Conservation (phyloP, 2,888 invertebrate species). For the Bellardia pandia region DNA sequence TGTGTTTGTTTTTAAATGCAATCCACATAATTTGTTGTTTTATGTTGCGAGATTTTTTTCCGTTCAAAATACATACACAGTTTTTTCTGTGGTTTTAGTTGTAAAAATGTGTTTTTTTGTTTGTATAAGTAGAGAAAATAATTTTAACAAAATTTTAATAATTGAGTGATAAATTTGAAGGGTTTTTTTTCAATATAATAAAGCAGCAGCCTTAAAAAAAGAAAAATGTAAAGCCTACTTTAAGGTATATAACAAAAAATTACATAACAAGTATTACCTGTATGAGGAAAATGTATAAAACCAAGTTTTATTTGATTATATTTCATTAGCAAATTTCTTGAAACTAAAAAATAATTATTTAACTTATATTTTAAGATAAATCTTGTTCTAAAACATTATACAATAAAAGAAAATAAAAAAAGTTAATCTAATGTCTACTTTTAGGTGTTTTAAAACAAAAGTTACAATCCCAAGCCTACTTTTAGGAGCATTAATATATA, state of each 20-base stretch:
- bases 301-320: no score
- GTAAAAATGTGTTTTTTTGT: conserved; percentile 24
- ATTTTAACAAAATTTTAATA: conserved; percentile 57
- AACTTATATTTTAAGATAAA: no score
- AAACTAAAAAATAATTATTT: no score
- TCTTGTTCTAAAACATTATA: background rate
- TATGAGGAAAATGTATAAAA: no score
- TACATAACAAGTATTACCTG: no score
- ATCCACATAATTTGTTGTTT: conserved; percentile 71
- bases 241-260: background rate
- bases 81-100: conserved; percentile 56
- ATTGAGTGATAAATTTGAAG: conserved; percentile 61
- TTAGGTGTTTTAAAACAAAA: background rate
- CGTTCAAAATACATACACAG: conserved; percentile 8
- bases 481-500: background rate
- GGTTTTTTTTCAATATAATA: conserved; percentile 5
- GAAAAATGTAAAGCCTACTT: background rate
- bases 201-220: background rate
- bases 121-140: conserved; percentile 20
- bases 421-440: background rate
- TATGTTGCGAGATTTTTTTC: conserved; percentile 34
- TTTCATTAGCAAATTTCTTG: no score
- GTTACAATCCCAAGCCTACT: background rate
- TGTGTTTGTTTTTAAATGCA: conserved; percentile 59
- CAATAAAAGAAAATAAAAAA: background rate